phyloP scores from a whole-genome alignment of 2,797 vertebrate genomes.

The Artibeus lituratus region DNA sequence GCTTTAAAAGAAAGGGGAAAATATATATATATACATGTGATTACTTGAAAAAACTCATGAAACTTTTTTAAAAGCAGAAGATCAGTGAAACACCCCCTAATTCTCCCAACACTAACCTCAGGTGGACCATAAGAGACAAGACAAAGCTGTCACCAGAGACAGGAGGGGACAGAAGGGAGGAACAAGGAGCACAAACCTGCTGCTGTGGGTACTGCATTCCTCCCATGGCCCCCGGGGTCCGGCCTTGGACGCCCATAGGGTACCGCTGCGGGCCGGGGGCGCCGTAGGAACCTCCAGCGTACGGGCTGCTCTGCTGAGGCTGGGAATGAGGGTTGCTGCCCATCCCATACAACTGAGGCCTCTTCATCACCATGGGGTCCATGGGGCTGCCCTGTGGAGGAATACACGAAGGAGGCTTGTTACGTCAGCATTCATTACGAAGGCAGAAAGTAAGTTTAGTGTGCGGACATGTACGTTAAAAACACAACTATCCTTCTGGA shows the following conservation, averaged over 20 bases:
- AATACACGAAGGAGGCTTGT: background rate
- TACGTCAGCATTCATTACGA: background rate
- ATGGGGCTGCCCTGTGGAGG: constrained; percentile 87
- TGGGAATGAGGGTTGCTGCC: constrained; percentile 90
- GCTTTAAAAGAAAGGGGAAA: background rate
- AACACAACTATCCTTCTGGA: background rate
- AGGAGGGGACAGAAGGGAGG: background rate
- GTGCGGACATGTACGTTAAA: fast-evolving
- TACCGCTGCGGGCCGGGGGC: constrained; percentile 90
- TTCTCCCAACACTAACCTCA: background rate
- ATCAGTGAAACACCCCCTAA: background rate
- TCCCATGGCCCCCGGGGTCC: constrained; percentile 89
- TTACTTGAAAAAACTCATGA: background rate
- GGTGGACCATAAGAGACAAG: background rate
- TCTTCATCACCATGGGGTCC: constrained; percentile 95
- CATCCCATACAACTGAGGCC: constrained; percentile 92
- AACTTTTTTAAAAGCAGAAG: background rate
- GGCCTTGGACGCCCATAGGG: constrained; percentile 89
- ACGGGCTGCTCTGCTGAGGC: constrained; percentile 89
- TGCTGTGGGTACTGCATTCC: constrained; percentile 95
- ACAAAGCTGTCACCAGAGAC: too few relatives aligned
- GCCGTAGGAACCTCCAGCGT: constrained; percentile 89
- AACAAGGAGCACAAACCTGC: constrained; percentile 86
- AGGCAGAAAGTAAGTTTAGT: background rate
- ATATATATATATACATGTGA: background rate